These are phyloP conservation scores for Synchiropus splendidus DNA, from an alignment of 2,113 vertebrate species.

Conservation along the genomic window DNA sequence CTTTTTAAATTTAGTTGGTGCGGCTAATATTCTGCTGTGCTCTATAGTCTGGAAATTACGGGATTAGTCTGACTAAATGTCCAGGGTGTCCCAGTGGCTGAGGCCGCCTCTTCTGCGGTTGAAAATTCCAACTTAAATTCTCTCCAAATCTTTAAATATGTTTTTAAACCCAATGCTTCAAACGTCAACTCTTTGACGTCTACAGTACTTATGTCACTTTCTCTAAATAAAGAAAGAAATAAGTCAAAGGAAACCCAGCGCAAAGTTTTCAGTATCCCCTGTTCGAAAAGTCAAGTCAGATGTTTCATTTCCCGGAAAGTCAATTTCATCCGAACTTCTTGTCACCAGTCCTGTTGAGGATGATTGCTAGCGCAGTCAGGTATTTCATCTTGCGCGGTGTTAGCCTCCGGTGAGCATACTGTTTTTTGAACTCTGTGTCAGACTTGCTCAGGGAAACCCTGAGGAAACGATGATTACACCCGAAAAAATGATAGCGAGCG, in stretches of 20 bases:
- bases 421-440: slow-evolving; percentile 60
- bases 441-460: slow-evolving; percentile 52
- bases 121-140: no score
- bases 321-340: slow-evolving; percentile 9
- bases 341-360: slow-evolving; percentile 29
- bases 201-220: no score
- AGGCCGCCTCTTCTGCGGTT: no score
- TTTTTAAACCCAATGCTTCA: slow-evolving; percentile 22
- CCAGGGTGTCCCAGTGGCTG: no score
- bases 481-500: slow-evolving; percentile 40
- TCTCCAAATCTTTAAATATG: slow-evolving; percentile 10
- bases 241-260: no score
- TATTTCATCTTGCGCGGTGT: slow-evolving; percentile 50
- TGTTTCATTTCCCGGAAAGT: slow-evolving; percentile 3
- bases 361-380: slow-evolving; percentile 39
- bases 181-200: no score
- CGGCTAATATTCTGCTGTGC: no score
- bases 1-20: no score
- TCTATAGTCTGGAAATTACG: no score
- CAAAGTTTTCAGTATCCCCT: no score
- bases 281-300: slow-evolving; percentile 7
- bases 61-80: no score
- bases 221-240: no score
- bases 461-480: slow-evolving; percentile 60
- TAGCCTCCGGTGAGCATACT: slow-evolving; percentile 36